Conservation (phyloP, 1,140 invertebrate genomes). For the Helicorthomorpha holstii region DNA sequence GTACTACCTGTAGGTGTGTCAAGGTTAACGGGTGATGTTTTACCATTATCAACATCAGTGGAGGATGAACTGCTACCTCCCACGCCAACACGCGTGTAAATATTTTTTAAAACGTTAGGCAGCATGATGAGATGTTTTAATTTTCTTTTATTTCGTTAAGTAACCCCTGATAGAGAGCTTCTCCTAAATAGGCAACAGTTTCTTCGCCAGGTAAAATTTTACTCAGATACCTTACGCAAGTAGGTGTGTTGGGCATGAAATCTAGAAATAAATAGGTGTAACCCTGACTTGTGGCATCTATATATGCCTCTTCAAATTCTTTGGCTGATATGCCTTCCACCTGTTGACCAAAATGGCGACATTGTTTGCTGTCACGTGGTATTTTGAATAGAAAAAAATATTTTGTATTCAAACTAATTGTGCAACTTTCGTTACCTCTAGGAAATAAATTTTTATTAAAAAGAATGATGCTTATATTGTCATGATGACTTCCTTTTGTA, state of each 20-base stretch:
- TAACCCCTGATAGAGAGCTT: neutral
- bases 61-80: neutral
- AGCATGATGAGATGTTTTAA: neutral
- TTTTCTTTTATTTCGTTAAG: neutral
- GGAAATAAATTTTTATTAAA: neutral
- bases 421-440: neutral
- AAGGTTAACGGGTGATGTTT: neutral
- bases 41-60: neutral
- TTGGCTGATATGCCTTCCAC: neutral
- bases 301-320: neutral
- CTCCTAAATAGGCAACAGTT: neutral
- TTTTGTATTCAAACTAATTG: neutral
- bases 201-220: neutral
- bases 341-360: neutral
- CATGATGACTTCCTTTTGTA: neutral
- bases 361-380: neutral
- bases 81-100: neutral
- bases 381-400: neutral
- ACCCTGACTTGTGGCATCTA: neutral
- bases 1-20: neutral
- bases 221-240: neutral
- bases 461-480: neutral
- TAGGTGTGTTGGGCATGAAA: neutral
- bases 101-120: neutral
- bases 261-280: neutral